Conservation (phyloP, 2,797 vertebrate genomes). For the Morelia viridis region DNA sequence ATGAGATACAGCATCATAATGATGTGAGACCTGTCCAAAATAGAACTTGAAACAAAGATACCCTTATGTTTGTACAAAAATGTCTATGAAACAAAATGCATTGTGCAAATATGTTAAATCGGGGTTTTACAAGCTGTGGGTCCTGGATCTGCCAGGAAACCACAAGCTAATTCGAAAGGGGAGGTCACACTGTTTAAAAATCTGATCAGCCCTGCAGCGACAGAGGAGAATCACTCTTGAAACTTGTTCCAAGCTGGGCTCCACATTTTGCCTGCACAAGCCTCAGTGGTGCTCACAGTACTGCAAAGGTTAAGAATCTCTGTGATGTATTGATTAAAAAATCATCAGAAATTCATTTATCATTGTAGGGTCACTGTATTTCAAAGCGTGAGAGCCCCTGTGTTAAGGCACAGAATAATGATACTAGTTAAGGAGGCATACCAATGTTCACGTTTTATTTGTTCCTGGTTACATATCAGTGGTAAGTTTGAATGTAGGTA, state of each 20-base stretch:
- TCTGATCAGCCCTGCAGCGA: background rate
- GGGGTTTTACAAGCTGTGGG: background rate
- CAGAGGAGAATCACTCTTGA: background rate
- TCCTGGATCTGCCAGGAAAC: background rate
- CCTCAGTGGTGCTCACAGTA: background rate
- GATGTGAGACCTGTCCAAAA: constrained; percentile 65
- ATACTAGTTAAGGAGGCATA: background rate
- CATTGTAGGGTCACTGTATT: background rate
- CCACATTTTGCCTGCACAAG: background rate
- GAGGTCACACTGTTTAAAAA: background rate
- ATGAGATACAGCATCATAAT: constrained; percentile 63
- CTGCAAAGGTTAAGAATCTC: background rate
- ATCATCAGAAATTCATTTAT: background rate
- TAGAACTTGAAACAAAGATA: constrained; percentile 56
- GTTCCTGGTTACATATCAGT: background rate
- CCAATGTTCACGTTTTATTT: background rate
- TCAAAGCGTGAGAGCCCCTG: background rate
- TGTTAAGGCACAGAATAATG: background rate
- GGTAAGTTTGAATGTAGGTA: background rate
- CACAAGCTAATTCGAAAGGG: background rate
- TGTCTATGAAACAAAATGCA: constrained; percentile 32
- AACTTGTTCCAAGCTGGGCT: background rate
- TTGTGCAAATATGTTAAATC: constrained; percentile 38
- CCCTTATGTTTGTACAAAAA: constrained; percentile 20
- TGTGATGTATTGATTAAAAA: background rate